These are phyloP conservation scores for Pardosa pseudoannulata DNA, from an alignment of 2,888 invertebrate genomes.

Conservation along the genomic window DNA sequence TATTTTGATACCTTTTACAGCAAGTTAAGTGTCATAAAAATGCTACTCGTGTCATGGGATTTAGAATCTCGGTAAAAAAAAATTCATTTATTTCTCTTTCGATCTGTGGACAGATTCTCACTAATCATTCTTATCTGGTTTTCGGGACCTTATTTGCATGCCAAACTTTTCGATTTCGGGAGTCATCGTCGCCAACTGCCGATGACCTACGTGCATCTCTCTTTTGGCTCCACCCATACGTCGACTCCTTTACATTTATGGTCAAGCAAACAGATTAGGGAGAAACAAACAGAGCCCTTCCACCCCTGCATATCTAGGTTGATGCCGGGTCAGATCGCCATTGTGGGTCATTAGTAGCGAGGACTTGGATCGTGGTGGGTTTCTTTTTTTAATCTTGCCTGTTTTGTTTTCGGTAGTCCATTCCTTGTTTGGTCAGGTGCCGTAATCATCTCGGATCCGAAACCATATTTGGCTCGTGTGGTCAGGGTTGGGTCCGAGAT, in stretches of 20 bases:
- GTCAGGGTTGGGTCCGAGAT: no score
- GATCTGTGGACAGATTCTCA: neutral
- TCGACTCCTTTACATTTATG: neutral
- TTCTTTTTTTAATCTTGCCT: no score
- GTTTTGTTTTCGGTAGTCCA: neutral
- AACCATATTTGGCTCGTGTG: conserved; percentile 4
- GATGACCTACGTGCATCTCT: neutral
- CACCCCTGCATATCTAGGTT: conserved; percentile 11
- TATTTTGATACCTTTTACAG: no score
- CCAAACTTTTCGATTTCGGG: neutral
- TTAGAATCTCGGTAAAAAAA: no score
- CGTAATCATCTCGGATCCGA: neutral
- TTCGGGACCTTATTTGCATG: neutral
- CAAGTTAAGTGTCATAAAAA: no score
- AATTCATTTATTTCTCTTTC: no score
- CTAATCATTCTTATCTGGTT: neutral
- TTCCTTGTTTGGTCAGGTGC: neutral
- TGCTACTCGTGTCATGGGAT: no score
- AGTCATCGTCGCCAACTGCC: neutral
- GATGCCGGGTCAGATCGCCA: neutral
- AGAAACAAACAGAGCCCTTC: neutral
- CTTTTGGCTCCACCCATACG: neutral
- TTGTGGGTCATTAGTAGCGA: conserved; percentile 12
- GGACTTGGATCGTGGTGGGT: neutral
- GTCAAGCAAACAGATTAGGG: neutral